A percentile compares a stretch with the other conserved stretches of the same genome.
Evolutionary conservation across 2,888 invertebrate species (phyloP).

Genomic region (Blera fallax): DNA sequence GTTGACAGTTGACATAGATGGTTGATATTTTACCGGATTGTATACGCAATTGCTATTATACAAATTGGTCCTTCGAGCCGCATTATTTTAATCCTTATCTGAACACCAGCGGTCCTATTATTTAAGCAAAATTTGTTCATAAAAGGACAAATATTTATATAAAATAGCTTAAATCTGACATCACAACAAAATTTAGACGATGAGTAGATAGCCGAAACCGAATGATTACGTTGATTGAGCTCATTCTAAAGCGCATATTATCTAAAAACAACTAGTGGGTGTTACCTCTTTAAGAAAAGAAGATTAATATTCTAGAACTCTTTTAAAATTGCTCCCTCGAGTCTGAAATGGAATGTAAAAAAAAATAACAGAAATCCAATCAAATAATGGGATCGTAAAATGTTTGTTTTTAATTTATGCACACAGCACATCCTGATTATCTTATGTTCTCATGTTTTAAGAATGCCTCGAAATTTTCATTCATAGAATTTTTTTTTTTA

Average conservation of each 20-base stretch:
- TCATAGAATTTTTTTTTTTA: constrained; percentile 7
- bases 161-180: no score
- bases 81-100: neutral
- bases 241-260: neutral
- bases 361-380: neutral
- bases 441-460: neutral
- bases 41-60: no score
- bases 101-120: no score
- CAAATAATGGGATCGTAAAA: constrained; percentile 11
- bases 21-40: no score
- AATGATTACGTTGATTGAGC: no score
- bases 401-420: constrained; percentile 5
- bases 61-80: neutral
- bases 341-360: neutral
- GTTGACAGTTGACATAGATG: no score
- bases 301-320: neutral
- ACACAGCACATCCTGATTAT: neutral
- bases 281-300: no score
- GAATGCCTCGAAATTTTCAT: constrained; percentile 8
- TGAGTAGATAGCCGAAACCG: neutral
- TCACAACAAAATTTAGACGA: neutral
- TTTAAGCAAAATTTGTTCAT: no score
- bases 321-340: constrained; percentile 1
- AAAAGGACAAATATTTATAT: no score
- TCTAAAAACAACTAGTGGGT: neutral